Evolutionary conservation across 2,113 vertebrate genomes (phyloP).

Genomic region (Bolborhynchus lineola): DNA sequence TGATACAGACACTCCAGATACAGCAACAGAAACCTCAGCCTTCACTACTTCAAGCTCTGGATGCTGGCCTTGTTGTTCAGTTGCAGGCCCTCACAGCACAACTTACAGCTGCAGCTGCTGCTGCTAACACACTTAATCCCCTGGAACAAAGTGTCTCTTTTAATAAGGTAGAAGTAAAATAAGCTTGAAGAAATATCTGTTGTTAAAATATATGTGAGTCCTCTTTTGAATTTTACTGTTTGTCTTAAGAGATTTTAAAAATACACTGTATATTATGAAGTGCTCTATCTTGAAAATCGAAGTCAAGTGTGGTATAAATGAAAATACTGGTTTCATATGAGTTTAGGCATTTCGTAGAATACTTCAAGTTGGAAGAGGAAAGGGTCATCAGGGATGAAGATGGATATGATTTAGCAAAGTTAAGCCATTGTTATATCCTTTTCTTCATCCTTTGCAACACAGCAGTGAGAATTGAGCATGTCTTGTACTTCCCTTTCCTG

Average conservation of each 20-base stretch:
- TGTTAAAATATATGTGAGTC: background rate
- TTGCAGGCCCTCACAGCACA: slow-evolving; percentile 96
- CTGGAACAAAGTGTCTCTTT: slow-evolving; percentile 95
- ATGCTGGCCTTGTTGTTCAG: slow-evolving; percentile 95
- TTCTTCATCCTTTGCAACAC: background rate
- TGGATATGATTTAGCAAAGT: background rate
- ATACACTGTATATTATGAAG: background rate
- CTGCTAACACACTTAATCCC: slow-evolving; percentile 92
- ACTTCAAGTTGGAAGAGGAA: background rate
- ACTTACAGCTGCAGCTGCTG: slow-evolving; percentile 92
- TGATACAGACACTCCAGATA: slow-evolving; percentile 95
- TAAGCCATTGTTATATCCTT: background rate
- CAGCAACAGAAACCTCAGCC: slow-evolving; percentile 99
- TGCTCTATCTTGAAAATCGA: background rate
- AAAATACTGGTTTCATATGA: background rate
- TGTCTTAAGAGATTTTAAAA: background rate
- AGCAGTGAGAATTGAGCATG: background rate
- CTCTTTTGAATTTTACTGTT: background rate
- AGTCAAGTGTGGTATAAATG: background rate
- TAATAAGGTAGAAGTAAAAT: slow-evolving; percentile 86
- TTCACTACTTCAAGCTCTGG: slow-evolving; percentile 93
- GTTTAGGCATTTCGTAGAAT: background rate
- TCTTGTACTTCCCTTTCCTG: background rate
- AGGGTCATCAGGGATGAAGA: background rate
- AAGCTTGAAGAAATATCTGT: background rate